These are phyloP conservation scores for Hydrophis major DNA, from an alignment of 2,797 vertebrate genomes.

Conservation along the genomic window DNA sequence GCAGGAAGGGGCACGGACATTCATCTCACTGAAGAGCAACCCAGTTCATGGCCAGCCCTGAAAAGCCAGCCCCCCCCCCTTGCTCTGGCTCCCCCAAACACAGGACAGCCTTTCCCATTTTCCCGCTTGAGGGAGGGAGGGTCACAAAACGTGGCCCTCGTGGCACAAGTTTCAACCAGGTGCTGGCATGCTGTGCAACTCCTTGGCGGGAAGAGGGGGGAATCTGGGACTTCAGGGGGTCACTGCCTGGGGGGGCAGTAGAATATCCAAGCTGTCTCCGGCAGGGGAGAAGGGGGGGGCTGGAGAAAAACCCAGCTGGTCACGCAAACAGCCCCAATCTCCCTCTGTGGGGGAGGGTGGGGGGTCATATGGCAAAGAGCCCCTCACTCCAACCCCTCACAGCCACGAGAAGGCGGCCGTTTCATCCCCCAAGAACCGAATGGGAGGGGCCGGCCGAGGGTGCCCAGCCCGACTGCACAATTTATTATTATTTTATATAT, in stretches of 20 bases:
- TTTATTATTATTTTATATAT: too few species aligned
- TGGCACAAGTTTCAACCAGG: background rate
- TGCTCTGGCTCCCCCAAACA: background rate
- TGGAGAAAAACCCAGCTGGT: background rate
- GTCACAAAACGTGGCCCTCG: background rate
- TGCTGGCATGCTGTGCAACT: background rate
- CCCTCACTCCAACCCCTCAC: too few species aligned
- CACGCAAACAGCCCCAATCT: background rate
- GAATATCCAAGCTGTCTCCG: background rate
- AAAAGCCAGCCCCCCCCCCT: background rate
- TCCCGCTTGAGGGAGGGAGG: background rate
- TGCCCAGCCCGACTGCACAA: background rate
- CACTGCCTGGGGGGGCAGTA: background rate
- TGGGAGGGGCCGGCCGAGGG: too few species aligned
- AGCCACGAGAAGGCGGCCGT: background rate
- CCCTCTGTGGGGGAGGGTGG: too few species aligned
- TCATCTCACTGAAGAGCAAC: background rate
- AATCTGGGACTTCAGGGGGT: background rate
- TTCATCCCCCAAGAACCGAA: background rate
- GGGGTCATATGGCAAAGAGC: background rate
- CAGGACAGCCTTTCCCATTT: background rate
- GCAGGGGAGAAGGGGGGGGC: background rate
- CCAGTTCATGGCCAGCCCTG: background rate
- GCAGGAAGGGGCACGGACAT: too few species aligned
- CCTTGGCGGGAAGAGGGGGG: background rate